Conservation (phyloP, 2,888 invertebrate species). For the Synanthedon vespiformis region DNA sequence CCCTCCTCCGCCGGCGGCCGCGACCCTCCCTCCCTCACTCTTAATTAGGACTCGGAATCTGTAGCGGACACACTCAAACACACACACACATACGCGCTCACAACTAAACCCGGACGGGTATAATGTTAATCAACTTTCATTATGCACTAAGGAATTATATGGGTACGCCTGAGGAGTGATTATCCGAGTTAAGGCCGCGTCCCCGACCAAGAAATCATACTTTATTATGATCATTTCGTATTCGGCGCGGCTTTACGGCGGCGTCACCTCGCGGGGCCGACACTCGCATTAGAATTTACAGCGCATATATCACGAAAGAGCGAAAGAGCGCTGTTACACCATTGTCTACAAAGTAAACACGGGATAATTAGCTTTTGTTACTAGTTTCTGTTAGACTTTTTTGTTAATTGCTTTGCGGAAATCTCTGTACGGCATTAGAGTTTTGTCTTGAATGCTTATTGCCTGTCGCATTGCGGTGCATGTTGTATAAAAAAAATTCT, state of each 20-base stretch:
- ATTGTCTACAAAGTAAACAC: slow-evolving; percentile 45
- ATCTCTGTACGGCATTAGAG: not conserved
- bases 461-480: too few species aligned
- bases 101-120: slow-evolving; percentile 20
- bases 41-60: slow-evolving; percentile 89
- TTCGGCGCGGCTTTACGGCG: slow-evolving; percentile 45
- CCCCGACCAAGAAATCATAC: slow-evolving; percentile 68
- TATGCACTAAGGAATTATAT: slow-evolving; percentile 71
- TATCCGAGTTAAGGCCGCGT: slow-evolving; percentile 60
- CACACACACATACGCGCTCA: slow-evolving; percentile 32
- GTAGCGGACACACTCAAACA: slow-evolving; percentile 78
- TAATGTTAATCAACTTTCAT: slow-evolving; percentile 72
- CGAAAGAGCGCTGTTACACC: slow-evolving; percentile 28
- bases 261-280: slow-evolving; percentile 46
- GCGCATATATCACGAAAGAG: slow-evolving; percentile 49
- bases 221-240: slow-evolving; percentile 62
- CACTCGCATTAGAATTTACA: slow-evolving; percentile 57
- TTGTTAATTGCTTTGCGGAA: slow-evolving; percentile 1
- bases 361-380: slow-evolving; percentile 45
- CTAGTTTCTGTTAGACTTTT: slow-evolving; percentile 17
- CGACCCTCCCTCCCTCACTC: slow-evolving; percentile 73
- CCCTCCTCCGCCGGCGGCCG: slow-evolving; percentile 52
- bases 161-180: slow-evolving; percentile 70
- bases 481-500: too few species aligned
- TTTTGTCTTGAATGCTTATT: not conserved